A percentile compares a stretch with the other conserved stretches of the same genome.
Evolutionary conservation across 2,888 invertebrate species (phyloP).

Genomic region (Tenthredo distinguenda): DNA sequence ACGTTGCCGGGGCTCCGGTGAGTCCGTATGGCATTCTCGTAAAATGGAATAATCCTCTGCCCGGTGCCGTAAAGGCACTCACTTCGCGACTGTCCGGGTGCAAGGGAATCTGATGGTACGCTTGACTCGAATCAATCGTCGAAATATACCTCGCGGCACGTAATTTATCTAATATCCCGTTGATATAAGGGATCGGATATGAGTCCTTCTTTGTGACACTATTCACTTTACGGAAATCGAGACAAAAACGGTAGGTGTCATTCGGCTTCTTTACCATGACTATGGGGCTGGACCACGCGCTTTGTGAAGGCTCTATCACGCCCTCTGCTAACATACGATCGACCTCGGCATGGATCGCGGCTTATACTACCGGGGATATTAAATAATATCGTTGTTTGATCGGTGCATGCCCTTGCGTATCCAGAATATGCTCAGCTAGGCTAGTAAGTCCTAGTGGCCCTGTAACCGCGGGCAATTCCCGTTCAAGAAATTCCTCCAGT

Average conservation of each 20-base stretch:
- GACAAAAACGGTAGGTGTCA: constrained; percentile 64
- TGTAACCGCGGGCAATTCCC: background rate
- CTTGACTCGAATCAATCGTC: constrained; percentile 67
- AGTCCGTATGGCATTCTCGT: constrained; percentile 65
- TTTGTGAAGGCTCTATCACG: constrained; percentile 66
- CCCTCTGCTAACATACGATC: constrained; percentile 64
- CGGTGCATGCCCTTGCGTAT: constrained; percentile 37
- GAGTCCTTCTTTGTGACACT: constrained; percentile 59
- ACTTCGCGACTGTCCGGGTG: constrained; percentile 57
- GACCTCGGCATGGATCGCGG: constrained; percentile 43
- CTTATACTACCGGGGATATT: background rate
- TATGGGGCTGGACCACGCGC: constrained; percentile 66
- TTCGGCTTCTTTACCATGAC: constrained; percentile 65
- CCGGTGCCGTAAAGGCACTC: constrained; percentile 68
- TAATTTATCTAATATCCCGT: constrained; percentile 59
- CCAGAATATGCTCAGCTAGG: constrained; percentile 39
- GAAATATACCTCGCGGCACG: constrained; percentile 62
- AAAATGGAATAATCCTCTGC: constrained; percentile 66
- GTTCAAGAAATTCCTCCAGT: background rate
- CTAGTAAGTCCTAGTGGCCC: background rate
- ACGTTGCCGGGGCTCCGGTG: constrained; percentile 65
- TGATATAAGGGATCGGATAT: constrained; percentile 67
- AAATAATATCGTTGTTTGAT: constrained; percentile 24
- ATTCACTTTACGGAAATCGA: constrained; percentile 65
- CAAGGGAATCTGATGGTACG: constrained; percentile 66